Evolutionary conservation across 2,113 vertebrate species (phyloP), one percentile per base, ranked within the genome.

Genomic region (Hiodon tergisus): DNA sequence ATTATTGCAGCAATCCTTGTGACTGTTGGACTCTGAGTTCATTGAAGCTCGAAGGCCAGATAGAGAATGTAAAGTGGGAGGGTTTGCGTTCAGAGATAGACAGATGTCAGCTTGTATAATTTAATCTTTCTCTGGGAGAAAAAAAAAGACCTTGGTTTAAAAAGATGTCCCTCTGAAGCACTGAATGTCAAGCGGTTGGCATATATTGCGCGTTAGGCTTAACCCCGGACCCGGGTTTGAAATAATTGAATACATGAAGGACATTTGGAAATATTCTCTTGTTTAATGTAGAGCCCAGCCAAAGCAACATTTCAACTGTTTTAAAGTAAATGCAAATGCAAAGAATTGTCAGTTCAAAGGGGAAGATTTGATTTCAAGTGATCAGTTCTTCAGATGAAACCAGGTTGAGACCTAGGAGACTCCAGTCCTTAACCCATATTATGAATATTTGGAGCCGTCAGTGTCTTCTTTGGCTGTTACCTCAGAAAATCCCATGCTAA

Each of bases 41-140:
- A 55, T 2, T 66, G 54, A 65, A 17, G 69, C 52, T 11, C 31
- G 17, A 57, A 16, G 60, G 14, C 51, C 61, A 16, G 16, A 67
- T 3, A 47, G 11, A 31, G 16, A 53, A 60, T 46, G 11, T 17
- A 58, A 47, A 55, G 7, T 51, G 53, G 16, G 48, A 11, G 6
- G 51, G 31, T 31, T 31, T n/a, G 16, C 14, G 11, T 52, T 10
- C 50, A 14, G 51, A 63, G 60, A 31, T 51, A 14, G 72, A 48
- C n/a, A 51, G 2, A 70, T 76, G 76, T 80, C 78, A 75, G 73
- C 76, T 83, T 72, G 48, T 61, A 59, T 72, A 76, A 76, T 78
- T 80, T 63, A 69, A 57, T 70, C 31, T 71, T 58, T 62, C 58
- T 69, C 59, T 51, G 5, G n/a, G n/a, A n/a, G n/a, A n/a, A n/a